Conservation (phyloP, 2,888 invertebrate genomes). For the Gerris lacustris region DNA sequence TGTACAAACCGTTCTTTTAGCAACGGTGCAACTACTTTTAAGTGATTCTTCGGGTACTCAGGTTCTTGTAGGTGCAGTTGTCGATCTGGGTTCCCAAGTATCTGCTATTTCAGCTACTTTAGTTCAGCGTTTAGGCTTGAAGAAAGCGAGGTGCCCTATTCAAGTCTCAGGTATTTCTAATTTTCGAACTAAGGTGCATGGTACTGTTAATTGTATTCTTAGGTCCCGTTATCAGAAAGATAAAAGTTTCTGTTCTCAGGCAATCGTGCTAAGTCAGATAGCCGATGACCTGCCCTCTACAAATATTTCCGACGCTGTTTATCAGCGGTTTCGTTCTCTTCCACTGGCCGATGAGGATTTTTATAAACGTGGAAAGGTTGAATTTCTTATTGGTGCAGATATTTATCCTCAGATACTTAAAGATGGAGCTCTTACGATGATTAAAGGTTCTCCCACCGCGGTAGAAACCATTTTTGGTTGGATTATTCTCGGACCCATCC, state of each 20-base stretch:
- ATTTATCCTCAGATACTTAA: slow-evolving; percentile 16
- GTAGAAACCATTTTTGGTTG: slow-evolving; percentile 14
- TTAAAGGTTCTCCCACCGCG: slow-evolving; percentile 9
- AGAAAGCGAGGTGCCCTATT: background rate
- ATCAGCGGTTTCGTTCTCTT: too few relatives aligned
- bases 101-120: slow-evolving; percentile 14
- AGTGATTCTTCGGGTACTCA: slow-evolving; percentile 14
- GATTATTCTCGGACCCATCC: slow-evolving; percentile 9
- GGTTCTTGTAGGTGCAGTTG: slow-evolving; percentile 12
- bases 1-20: slow-evolving; percentile 17
- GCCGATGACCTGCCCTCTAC: too few relatives aligned
- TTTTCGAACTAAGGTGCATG: slow-evolving; percentile 8
- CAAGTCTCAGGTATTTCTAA: slow-evolving; percentile 17
- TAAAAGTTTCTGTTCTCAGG: too few relatives aligned
- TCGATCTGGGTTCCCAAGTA: slow-evolving; percentile 16
- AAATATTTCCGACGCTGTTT: too few relatives aligned
- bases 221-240: too few relatives aligned
- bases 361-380: too few relatives aligned
- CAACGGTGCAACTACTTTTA: slow-evolving; percentile 15
- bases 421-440: slow-evolving; percentile 1
- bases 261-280: too few relatives aligned
- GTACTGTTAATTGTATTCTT: slow-evolving; percentile 12
- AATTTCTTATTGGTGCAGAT: too few relatives aligned
- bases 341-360: too few relatives aligned
- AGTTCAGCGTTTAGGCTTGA: slow-evolving; percentile 13